Conservation (phyloP, 2,888 invertebrate species). For the Ceriagrion tenellum region DNA sequence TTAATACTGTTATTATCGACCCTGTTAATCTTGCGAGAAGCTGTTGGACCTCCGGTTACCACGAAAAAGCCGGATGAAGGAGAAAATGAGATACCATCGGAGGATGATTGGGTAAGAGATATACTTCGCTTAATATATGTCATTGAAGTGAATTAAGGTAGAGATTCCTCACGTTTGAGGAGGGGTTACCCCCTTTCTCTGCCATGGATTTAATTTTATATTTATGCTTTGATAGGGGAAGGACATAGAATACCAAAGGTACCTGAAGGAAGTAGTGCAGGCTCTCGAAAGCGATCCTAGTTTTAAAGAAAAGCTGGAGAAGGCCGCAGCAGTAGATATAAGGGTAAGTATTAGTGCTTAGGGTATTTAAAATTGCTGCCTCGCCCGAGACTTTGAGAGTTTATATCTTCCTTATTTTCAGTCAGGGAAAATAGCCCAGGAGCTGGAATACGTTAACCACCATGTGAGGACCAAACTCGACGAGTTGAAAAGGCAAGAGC, state of each 20-base stretch:
- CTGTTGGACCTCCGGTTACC: slow-evolving; percentile 79
- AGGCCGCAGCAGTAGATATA: slow-evolving; percentile 90
- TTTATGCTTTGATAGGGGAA: slow-evolving; percentile 71
- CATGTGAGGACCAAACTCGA: slow-evolving; percentile 92
- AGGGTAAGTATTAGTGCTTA: slow-evolving; percentile 80
- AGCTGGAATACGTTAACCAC: slow-evolving; percentile 93
- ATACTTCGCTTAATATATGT: not conserved
- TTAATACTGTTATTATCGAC: slow-evolving; percentile 6
- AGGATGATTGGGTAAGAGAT: slow-evolving; percentile 79
- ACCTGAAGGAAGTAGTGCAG: slow-evolving; percentile 93
- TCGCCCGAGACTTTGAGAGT: not conserved
- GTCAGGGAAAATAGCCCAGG: slow-evolving; percentile 95
- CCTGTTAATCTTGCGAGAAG: slow-evolving; percentile 69
- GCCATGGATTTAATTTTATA: not conserved
- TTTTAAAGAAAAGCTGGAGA: slow-evolving; percentile 89
- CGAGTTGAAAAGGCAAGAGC: slow-evolving; percentile 93
- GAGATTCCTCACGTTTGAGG: not conserved
- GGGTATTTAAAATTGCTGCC: not conserved
- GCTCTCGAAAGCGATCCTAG: slow-evolving; percentile 93
- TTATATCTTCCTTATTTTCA: slow-evolving; percentile 76
- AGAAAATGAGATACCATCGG: slow-evolving; percentile 77
- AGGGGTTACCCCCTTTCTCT: not conserved
- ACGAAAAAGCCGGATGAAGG: slow-evolving; percentile 77
- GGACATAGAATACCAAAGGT: slow-evolving; percentile 90
- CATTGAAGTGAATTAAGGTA: not conserved